A percentile compares a stretch with the other conserved stretches of the same genome.
These are phyloP conservation scores for Branchipolynoe longqiensis DNA, from an alignment of 2,888 invertebrate genomes.

Conservation along the genomic window DNA sequence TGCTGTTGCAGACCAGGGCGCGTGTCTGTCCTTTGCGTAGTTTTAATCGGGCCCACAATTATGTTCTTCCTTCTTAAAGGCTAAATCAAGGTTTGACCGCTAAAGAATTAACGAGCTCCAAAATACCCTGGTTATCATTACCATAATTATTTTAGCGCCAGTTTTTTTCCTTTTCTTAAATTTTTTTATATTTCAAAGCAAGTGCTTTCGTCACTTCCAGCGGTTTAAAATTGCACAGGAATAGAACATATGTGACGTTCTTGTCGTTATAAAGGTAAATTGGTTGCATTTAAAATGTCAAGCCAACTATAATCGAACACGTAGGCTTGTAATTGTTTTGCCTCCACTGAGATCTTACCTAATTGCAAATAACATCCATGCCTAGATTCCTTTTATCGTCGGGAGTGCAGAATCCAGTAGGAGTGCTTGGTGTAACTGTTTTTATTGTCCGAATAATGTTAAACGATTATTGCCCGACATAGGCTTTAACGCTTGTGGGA, in stretches of 20 bases:
- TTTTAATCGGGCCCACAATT: slow-evolving; percentile 14
- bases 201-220: not conserved
- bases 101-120: not conserved
- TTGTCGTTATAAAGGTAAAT: not conserved
- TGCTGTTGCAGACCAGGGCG: too few relatives aligned
- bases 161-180: not conserved
- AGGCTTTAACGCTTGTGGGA: too few relatives aligned
- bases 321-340: too few relatives aligned
- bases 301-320: not conserved
- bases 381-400: too few relatives aligned
- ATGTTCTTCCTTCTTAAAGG: too few relatives aligned
- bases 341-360: too few relatives aligned
- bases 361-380: too few relatives aligned
- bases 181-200: too few relatives aligned
- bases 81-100: slow-evolving; percentile 22
- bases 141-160: slow-evolving; percentile 18
- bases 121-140: not conserved
- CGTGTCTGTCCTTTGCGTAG: not conserved
- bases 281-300: slow-evolving; percentile 18
- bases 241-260: slow-evolving; percentile 2
- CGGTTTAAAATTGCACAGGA: not conserved
- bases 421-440: too few relatives aligned
- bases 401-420: too few relatives aligned
- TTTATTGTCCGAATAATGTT: too few relatives aligned
- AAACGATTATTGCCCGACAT: too few relatives aligned